Base-by-base conservation (phyloP, 92 coral and sea anemone genomes). In the Galaxea fascicularis region DNA sequence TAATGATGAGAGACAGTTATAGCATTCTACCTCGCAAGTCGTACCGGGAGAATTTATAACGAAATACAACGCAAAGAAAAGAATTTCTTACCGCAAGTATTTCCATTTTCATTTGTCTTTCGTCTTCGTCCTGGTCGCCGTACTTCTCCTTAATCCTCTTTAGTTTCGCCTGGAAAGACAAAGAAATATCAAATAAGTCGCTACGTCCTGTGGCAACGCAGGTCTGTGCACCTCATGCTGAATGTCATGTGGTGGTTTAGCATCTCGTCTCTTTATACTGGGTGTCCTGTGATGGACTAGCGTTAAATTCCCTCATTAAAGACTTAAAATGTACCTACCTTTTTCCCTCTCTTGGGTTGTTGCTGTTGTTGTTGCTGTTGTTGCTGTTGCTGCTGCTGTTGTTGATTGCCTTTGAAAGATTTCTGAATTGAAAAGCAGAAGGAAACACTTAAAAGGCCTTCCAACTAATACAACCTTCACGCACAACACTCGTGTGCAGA, bases 61-160 rank as follows among this genome's bases (percentile, higher is more conserved):
- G 0, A 21, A 57, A 1, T 15, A n/a, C 17, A n/a, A 57, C 14
- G 3, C 22, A 57, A 57, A 15, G 3, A 57, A 5, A n/a, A 14
- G 13, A 60, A 21, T 60, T 60, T 60, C 13, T 66, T 82, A 94
- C 98, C 83, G 98, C 99, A 20, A 96, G 72, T 64, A 96, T 90
- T 54, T 96, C 98, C 99, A 96, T 96, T 81, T 92, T 96, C 76
- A 96, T 82, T 54, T 85, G 92, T 60, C 99, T 70, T 71, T 96
- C 99, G 16, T 96, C 99, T 68, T 96, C 99, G 62, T 96, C 99
- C 91, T 96, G 99, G 64, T 96, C 99, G 84, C 96, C 99, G 80
- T 96, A 96, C 73, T 94, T 96, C 68, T 96, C 99, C 77, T 94
- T 96, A 79, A 96, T 94, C 76, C 94, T 96, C 88, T 96, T 96